Base-by-base conservation (phyloP, 2,888 invertebrate species). In the Sarcophaga variegata region DNA sequence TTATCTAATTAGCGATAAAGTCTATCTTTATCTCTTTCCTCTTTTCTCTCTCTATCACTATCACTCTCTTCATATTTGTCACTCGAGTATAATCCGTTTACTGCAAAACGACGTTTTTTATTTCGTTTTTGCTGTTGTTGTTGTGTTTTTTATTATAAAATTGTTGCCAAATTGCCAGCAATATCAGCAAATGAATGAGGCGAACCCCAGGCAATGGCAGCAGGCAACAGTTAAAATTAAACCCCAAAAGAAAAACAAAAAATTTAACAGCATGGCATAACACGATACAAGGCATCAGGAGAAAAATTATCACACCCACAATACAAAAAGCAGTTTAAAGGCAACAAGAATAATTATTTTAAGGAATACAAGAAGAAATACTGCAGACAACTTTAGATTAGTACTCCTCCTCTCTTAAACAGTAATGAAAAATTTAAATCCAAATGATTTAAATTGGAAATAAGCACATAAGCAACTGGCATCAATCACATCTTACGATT, bases 151-250 rank as follows among this genome's bases (percentile, higher is more conserved):
- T 74, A 37, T 74, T 6, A 71, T 25, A 76, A 64, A 20, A 74
- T 71, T 49, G 66, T 88, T 88, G 88, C 87, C 87, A 88, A 88
- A 83, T 85, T 87, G 72, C 81, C 64, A 69, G 62, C 70, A 75
- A 81, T 81, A 85, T 75, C 66, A 82, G 54, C 49, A 91, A 91
- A 91, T 90, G 91, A 91, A 91, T 90, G 89, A 89, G 88, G 89
- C 89, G 90, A 90, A 88, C 89, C 91, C 89, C 82, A 88, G 88
- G 89, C 90, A 90, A 82, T 63, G n/a, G 54, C 70, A 78, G 25
- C 20, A 70, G 17, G 45, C 75, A 63, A 71, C 71, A 81, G 54
- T 66, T 64, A 27, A 4, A 75, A 12, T 37, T 22, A 20, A 47
- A 47, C 45, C 69, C 11, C 4, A 20, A 69, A 27, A 60, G 17